Conservation (phyloP, 2,888 invertebrate genomes). For the Furcula furcula region DNA sequence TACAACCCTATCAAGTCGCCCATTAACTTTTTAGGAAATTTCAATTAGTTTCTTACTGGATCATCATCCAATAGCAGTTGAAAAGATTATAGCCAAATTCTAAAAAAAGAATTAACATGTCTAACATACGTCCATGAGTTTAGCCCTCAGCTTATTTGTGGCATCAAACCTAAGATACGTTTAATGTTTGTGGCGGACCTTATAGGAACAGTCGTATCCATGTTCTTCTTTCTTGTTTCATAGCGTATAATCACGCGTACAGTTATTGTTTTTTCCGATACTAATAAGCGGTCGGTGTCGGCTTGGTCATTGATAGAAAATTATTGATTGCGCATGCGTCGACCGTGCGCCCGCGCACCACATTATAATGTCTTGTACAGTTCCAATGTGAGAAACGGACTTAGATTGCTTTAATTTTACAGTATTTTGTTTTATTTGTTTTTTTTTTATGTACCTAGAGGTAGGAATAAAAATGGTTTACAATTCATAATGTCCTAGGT, state of each 20-base stretch:
- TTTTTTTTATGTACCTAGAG: background rate
- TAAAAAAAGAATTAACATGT: too few relatives aligned
- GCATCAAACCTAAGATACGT: too few relatives aligned
- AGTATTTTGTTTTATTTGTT: background rate
- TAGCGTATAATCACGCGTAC: conserved; percentile 57
- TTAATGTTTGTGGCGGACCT: background rate
- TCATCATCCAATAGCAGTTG: too few relatives aligned
- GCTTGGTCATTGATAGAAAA: conserved; percentile 71
- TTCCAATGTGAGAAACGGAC: conserved; percentile 33
- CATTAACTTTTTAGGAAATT: too few relatives aligned
- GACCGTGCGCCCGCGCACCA: conserved; percentile 18
- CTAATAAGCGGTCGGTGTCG: conserved; percentile 67
- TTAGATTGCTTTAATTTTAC: conserved; percentile 1
- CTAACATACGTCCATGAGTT: too few relatives aligned
- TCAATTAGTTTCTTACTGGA: too few relatives aligned
- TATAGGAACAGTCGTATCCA: conserved; percentile 35
- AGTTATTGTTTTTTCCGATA: conserved; percentile 73
- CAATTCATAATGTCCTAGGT: too few relatives aligned
- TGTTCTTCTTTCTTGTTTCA: conserved; percentile 27
- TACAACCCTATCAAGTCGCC: too few relatives aligned
- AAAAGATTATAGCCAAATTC: too few relatives aligned
- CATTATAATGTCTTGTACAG: conserved; percentile 17
- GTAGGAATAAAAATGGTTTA: too few relatives aligned
- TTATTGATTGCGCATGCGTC: conserved; percentile 60
- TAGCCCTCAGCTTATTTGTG: too few relatives aligned